Conservation (phyloP, 1,140 invertebrate genomes). For the Mactra quadrangularis region DNA sequence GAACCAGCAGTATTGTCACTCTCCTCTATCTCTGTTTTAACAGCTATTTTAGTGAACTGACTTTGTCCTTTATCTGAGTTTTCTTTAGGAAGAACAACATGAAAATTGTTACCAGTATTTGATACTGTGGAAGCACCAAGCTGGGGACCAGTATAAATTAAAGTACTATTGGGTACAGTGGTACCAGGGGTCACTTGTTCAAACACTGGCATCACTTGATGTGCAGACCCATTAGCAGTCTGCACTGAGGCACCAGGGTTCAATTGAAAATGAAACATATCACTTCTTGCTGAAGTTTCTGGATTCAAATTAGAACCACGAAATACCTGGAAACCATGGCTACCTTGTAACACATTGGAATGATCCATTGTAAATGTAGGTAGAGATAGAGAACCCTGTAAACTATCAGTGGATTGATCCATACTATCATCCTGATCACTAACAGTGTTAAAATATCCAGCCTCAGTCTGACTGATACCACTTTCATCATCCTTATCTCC, state of each 20-base stretch:
- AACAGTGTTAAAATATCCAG: constrained; percentile 5
- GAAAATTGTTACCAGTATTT: not conserved
- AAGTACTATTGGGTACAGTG: not conserved
- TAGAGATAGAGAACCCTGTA: not conserved
- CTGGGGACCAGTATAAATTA: constrained; percentile 4
- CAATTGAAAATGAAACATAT: not conserved
- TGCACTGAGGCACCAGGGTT: too few species aligned
- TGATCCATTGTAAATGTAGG: constrained; percentile 35
- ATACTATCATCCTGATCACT: not conserved
- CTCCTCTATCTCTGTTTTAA: not conserved
- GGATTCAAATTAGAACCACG: not conserved
- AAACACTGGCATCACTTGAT: not conserved
- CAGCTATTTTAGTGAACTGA: not conserved
- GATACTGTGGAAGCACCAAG: not conserved
- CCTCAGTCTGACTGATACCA: constrained; percentile 11
- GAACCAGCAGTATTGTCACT: not conserved
- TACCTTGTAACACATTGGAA: constrained; percentile 17
- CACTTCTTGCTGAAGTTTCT: not conserved
- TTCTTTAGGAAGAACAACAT: not conserved
- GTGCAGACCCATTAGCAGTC: not conserved
- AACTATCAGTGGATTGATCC: constrained; percentile 37
- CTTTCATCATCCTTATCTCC: not conserved
- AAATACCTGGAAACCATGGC: constrained; percentile 50
- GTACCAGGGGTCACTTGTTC: constrained; percentile 25
- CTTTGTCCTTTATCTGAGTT: not conserved